These are phyloP conservation scores for Lycodopsis pacificus DNA, from an alignment of 2,797 vertebrate genomes.

Conservation along the genomic window DNA sequence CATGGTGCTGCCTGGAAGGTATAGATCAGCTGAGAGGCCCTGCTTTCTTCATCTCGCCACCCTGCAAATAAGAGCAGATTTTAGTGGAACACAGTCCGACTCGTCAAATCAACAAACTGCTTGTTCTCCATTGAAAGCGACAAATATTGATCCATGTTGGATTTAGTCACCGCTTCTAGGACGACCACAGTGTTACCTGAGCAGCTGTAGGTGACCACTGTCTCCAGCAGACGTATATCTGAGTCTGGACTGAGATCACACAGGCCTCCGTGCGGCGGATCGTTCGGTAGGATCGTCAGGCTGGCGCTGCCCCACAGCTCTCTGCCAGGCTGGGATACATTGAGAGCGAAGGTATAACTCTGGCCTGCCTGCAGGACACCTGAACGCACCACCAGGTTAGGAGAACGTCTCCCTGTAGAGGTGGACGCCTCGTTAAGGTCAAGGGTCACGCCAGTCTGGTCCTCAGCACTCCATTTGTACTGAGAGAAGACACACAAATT, in stretches of 20 bases:
- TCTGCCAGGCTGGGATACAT: slow-evolving; percentile 66
- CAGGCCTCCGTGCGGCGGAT: slow-evolving; percentile 78
- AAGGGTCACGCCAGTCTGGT: slow-evolving; percentile 67
- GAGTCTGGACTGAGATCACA: slow-evolving; percentile 79
- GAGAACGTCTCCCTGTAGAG: slow-evolving; percentile 68
- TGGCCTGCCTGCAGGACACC: slow-evolving; percentile 68
- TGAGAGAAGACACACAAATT: slow-evolving; percentile 37
- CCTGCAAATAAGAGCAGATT: slow-evolving; percentile 68
- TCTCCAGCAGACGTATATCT: slow-evolving; percentile 77
- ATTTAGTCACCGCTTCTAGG: background rate
- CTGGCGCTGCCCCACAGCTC: slow-evolving; percentile 76
- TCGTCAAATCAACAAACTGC: too few relatives aligned
- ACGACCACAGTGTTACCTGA: slow-evolving; percentile 71
- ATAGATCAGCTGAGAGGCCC: slow-evolving; percentile 83
- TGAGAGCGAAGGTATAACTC: slow-evolving; percentile 82
- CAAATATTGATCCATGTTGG: background rate
- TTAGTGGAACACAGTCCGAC: background rate
- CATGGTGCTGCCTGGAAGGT: slow-evolving; percentile 80
- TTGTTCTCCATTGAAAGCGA: background rate
- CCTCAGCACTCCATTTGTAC: slow-evolving; percentile 79
- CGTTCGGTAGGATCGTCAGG: slow-evolving; percentile 67
- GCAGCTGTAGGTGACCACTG: slow-evolving; percentile 82
- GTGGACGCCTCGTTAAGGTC: slow-evolving; percentile 71
- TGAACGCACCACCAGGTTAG: slow-evolving; percentile 77
- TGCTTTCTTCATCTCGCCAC: slow-evolving; percentile 75